A percentile compares a stretch with the other conserved stretches of the same genome.
These are phyloP conservation scores for Sinonovacula constricta DNA, from an alignment of 1,140 invertebrate species.

Conservation along the genomic window DNA sequence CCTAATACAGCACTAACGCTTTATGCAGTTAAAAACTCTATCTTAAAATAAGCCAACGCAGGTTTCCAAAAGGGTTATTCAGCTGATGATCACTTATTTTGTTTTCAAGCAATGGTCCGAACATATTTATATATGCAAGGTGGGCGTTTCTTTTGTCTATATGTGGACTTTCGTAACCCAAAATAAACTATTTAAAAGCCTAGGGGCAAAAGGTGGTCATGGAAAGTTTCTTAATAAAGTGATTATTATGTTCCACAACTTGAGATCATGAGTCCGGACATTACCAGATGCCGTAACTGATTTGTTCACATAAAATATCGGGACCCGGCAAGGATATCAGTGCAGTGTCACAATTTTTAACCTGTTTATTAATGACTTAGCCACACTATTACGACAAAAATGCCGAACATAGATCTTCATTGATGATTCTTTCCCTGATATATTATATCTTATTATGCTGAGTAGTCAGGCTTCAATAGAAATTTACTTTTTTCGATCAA, in stretches of 20 bases:
- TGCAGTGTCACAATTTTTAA: neutral
- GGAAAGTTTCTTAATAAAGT: slow-evolving; percentile 12
- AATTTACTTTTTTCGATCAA: neutral
- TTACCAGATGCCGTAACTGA: neutral
- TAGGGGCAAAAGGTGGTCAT: slow-evolving; percentile 1
- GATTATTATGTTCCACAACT: slow-evolving; percentile 22
- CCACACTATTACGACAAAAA: neutral
- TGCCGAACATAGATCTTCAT: slow-evolving; percentile 12
- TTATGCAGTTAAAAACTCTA: slow-evolving; percentile 12
- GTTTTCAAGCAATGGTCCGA: slow-evolving; percentile 27
- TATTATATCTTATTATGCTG: slow-evolving; percentile 19
- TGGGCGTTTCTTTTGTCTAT: slow-evolving; percentile 14
- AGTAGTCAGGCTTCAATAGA: neutral
- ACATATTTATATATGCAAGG: slow-evolving; percentile 32
- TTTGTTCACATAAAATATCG: slow-evolving; percentile 17
- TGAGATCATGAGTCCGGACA: slow-evolving; percentile 25
- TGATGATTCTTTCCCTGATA: neutral
- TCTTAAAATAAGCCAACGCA: slow-evolving; percentile 17
- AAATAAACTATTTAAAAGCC: slow-evolving; percentile 1
- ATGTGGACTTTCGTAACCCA: slow-evolving; percentile 30
- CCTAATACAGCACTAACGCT: neutral
- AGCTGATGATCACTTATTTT: slow-evolving; percentile 39
- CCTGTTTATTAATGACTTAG: slow-evolving; percentile 27
- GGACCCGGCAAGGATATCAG: slow-evolving; percentile 23
- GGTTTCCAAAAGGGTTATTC: slow-evolving; percentile 43